Base-by-base conservation (phyloP, 2,797 vertebrate species). In the Natrix natrix region DNA sequence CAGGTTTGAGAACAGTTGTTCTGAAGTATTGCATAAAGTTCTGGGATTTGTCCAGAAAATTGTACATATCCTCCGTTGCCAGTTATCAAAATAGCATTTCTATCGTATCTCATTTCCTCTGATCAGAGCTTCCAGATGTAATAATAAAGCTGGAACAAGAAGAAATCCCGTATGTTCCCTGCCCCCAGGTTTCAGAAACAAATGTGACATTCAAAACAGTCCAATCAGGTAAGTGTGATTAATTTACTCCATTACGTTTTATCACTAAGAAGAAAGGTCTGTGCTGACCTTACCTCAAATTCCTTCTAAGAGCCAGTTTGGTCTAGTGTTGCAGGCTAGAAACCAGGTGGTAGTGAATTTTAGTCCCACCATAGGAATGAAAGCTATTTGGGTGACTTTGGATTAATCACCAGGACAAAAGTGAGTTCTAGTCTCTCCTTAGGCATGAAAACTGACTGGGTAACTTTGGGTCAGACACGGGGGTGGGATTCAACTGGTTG, bases 81-180 rank as follows among this genome's bases (percentile, higher is more conserved):
- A 61, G 86, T 37, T 57, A 61, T 1, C 22, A 24, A n/a, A 54
- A 32, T 24, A 63, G 43, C 5, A 5, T 52, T 66, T 86, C n/a
- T 52, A 2, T 48, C 26, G 0, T 3, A 1, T 26, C 48, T 54
- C 43, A 48, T 86, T 37, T n/a, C 69, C 69, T 14, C 17, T 7
- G 55, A 24, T 24, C 78, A 93, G 92, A 93, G 83, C 89, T 93
- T 87, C 92, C 92, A 16, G 92, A 93, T 90, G 92, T 93, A 89
- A 93, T 93, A 22, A 63, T 93, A 59, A 93, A 93, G 26, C 54
- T 93, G 78, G 92, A 93, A 69, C 52, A 90, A 14, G 92, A 93
- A 57, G 92, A 93, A 26, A 83, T 63, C 13, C 37, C 83, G 0
- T 93, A 66, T n/a, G 12, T 57, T 48, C 89, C 89, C 54, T 93